Percentiles rank a stretch among this genome's conserved stretches.
Conservation (phyloP, 1,140 invertebrate genomes). For the Frieseomelitta varia region DNA sequence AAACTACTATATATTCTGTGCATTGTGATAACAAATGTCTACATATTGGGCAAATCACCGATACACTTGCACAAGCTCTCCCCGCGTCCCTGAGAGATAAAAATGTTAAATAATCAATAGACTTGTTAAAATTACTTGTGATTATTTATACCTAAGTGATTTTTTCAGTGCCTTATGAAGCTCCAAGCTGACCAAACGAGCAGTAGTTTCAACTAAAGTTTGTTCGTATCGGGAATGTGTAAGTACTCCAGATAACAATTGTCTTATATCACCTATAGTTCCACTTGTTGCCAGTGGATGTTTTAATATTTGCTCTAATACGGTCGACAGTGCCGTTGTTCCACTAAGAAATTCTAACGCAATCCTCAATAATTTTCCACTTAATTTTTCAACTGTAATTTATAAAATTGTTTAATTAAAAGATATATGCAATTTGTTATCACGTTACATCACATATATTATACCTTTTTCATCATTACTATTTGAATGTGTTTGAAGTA, state of each 20-base stretch:
- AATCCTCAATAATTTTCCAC: constrained; percentile 76
- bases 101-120: constrained; percentile 27
- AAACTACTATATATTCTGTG: constrained; percentile 75
- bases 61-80: constrained; percentile 73
- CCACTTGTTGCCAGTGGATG: constrained; percentile 80
- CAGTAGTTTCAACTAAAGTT: constrained; percentile 79
- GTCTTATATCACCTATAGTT: constrained; percentile 79
- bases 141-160: constrained; percentile 70
- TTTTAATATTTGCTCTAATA: constrained; percentile 79
- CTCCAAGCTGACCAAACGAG: constrained; percentile 78
- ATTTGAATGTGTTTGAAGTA: constrained; percentile 72
- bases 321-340: constrained; percentile 77
- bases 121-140: background rate
- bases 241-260: constrained; percentile 78
- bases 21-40: constrained; percentile 74
- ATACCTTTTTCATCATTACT: constrained; percentile 72
- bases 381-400: constrained; percentile 69
- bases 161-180: constrained; percentile 78
- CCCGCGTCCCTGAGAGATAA: constrained; percentile 71
- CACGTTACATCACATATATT: background rate
- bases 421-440: background rate
- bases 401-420: background rate
- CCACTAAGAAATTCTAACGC: constrained; percentile 78
- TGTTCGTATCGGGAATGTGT: constrained; percentile 80
- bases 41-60: constrained; percentile 76